A percentile compares a stretch with the other conserved stretches of the same genome.
phyloP scores from a whole-genome alignment of 37 sponge, comb jelly and placozoan species.

The Aplysina aerophoba region DNA sequence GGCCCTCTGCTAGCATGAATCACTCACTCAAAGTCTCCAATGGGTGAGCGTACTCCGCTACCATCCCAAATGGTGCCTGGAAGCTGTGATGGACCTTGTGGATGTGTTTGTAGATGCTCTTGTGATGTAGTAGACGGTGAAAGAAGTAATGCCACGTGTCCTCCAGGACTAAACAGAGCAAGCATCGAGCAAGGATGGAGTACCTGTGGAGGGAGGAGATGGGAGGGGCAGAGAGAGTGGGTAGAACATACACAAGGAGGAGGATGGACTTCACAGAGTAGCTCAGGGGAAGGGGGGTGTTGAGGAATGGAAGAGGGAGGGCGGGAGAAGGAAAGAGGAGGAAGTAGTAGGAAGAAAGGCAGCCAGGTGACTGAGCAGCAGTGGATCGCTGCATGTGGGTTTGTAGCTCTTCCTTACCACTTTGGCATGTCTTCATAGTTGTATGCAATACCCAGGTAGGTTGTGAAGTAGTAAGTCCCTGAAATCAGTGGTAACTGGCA shows the following conservation, averaged over 20 bases:
- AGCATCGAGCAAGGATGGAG: constrained; percentile 42
- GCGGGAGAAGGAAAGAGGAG: no score
- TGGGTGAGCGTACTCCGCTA: constrained; percentile 90
- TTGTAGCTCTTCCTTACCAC: constrained; percentile 56
- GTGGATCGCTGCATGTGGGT: no score
- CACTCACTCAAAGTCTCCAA: constrained; percentile 80
- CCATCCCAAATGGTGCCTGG: constrained; percentile 91
- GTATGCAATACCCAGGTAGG: constrained; percentile 61
- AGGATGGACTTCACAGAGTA: neutral
- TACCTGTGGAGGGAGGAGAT: constrained; percentile 63
- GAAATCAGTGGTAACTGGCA: constrained; percentile 70
- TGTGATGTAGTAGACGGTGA: constrained; percentile 80
- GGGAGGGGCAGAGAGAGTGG: neutral
- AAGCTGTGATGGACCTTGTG: constrained; percentile 89
- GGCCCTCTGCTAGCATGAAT: neutral
- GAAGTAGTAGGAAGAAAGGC: no score
- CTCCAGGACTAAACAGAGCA: constrained; percentile 75
- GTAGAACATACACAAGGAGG: neutral
- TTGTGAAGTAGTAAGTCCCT: constrained; percentile 58
- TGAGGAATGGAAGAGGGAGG: no score
- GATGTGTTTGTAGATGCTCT: constrained; percentile 79
- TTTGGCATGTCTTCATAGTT: constrained; percentile 76
- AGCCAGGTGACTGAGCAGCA: no score
- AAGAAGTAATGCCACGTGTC: constrained; percentile 93
- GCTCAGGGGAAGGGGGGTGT: neutral